Conservation (phyloP, 2,113 vertebrate species). For the Odocoileus hemionus region DNA sequence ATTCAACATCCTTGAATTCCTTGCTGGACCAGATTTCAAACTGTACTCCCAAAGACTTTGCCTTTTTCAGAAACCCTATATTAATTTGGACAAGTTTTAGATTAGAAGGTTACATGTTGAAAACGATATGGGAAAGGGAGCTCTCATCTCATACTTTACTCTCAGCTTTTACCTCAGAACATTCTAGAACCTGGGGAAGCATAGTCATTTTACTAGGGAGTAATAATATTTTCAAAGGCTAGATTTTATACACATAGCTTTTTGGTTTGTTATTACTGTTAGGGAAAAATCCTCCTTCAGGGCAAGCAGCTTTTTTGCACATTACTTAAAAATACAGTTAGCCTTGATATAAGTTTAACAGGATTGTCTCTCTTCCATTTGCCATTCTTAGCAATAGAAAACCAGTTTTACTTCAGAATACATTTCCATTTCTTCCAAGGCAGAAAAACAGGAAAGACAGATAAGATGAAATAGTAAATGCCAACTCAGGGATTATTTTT, state of each 20-base stretch:
- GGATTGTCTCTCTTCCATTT: not conserved
- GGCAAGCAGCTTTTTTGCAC: not conserved
- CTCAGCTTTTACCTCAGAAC: not conserved
- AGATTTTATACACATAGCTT: not conserved
- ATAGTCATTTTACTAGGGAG: not conserved
- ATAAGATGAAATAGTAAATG: not conserved
- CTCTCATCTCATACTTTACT: not conserved
- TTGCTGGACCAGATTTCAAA: not conserved
- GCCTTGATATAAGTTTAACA: not conserved
- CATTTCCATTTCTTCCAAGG: accelerated
- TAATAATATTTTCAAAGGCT: not conserved
- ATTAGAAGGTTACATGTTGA: not conserved
- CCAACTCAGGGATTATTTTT: constrained; percentile 7
- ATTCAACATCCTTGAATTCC: not conserved
- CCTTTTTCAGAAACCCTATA: not conserved
- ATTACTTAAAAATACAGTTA: constrained; percentile 30
- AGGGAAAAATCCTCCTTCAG: not conserved
- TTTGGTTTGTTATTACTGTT: not conserved
- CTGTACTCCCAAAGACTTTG: not conserved
- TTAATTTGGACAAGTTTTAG: not conserved
- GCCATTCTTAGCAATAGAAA: not conserved
- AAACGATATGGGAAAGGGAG: not conserved
- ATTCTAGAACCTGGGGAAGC: not conserved
- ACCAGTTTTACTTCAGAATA: not conserved
- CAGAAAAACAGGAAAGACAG: not conserved